Base-by-base conservation (phyloP, 1,140 invertebrate genomes). In the Drosophila micromelanica region DNA sequence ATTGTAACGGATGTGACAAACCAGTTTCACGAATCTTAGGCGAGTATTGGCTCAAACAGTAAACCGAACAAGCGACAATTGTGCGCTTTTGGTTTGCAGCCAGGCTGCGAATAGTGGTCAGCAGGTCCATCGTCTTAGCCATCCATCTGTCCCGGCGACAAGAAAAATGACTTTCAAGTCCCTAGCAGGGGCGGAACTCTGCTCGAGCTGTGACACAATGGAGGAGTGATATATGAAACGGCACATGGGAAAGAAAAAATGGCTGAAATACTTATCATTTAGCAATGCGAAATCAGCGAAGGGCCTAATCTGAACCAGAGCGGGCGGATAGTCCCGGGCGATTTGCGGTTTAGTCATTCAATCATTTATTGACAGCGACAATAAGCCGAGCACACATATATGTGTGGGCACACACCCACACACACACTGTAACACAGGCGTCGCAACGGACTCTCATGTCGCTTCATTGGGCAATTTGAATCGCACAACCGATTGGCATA, bases 251-350 rank as follows among this genome's bases (percentile, higher is more conserved):
- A 3, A 30, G 37, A 30, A 60, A 61, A 71, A 43, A 45, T 38
- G 75, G 59, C 35, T 61, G 48, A 75, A 76, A 82, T 79, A 13
- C 48, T 49, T 49, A 78, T 82, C 80, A 84, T 82, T 82, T 78
- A 52, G 45, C 40, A 67, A 49, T 48, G 57, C 7, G n/a, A 64
- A 64, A 52, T 38, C 48, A 35, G 52, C 27, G 27, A 27, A 32
- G 12, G 23, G 23, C 13, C 15, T 42, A 11, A 13, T 5, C 11
- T 12, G 9, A 2, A 8, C 5, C 17, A 12, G 13, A 30, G 13
- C 11, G 37, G 4, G 27, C n/a, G n/a, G 27, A 5, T 27, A 9
- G 32, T 8, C 17, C 13, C 2, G 40, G 27, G 62, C 13, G 23
- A 17, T 52, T 55, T 62, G 60, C 37, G 48, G 43, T 43, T 35